A percentile compares a stretch with the other conserved stretches of the same genome.
These are phyloP conservation scores for Helicolenus hilgendorfi DNA, from an alignment of 2,797 vertebrate species.

Conservation along the genomic window DNA sequence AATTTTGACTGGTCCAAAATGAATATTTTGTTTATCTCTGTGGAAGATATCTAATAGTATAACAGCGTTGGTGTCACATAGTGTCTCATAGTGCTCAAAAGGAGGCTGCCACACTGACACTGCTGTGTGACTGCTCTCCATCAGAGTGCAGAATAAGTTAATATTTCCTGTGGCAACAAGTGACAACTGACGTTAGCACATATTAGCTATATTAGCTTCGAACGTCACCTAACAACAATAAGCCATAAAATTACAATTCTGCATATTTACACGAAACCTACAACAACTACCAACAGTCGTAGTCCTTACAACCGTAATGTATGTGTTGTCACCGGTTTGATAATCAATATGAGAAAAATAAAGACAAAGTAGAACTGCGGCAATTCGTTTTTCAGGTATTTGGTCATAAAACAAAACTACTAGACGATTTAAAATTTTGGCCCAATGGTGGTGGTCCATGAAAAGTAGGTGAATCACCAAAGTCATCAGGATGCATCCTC, in stretches of 20 bases:
- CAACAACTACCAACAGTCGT: not conserved
- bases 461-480: not conserved
- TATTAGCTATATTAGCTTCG: not conserved
- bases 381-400: not conserved
- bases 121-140: not conserved
- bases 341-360: not conserved
- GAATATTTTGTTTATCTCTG: not conserved
- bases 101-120: not conserved
- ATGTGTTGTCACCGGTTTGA: not conserved
- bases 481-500: not conserved
- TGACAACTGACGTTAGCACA: not conserved
- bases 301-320: not conserved
- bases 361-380: not conserved
- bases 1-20: not conserved
- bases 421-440: not conserved
- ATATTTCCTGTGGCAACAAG: not conserved
- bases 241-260: not conserved
- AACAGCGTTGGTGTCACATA: not conserved
- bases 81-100: not conserved
- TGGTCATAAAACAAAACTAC: not conserved
- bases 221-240: not conserved
- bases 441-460: not conserved
- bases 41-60: not conserved
- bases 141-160: not conserved
- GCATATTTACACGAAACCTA: not conserved